phyloP scores from a whole-genome alignment of 2,888 invertebrate species.

The Tromatobia lineatoria region DNA sequence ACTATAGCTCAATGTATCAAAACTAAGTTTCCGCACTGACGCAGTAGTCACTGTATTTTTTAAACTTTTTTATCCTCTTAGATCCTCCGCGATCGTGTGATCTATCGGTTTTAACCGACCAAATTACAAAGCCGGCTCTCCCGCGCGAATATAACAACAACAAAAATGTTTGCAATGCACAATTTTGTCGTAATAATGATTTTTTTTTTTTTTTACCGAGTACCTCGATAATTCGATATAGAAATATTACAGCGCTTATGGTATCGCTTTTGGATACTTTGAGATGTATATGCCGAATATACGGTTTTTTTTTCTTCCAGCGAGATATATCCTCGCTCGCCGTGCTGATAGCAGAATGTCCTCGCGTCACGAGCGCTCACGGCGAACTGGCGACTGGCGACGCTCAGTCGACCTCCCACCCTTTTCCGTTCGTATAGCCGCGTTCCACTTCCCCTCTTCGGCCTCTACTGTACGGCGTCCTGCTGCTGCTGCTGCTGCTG shows the following conservation, averaged over 20 bases:
- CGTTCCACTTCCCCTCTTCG: slow-evolving; percentile 71
- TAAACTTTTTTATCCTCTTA: background rate
- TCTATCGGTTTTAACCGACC: background rate
- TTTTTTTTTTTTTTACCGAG: background rate
- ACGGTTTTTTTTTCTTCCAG: background rate
- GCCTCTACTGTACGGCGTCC: slow-evolving; percentile 78
- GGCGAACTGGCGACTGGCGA: slow-evolving; percentile 89
- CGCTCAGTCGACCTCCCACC: slow-evolving; percentile 83
- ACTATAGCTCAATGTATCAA: background rate
- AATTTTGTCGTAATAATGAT: background rate
- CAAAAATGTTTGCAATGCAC: background rate
- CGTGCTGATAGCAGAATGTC: slow-evolving; percentile 87
- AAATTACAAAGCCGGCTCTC: background rate
- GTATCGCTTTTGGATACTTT: background rate
- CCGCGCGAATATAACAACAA: background rate
- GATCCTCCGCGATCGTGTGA: background rate
- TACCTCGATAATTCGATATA: too few relatives aligned
- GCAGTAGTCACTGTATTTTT: slow-evolving; percentile 14
- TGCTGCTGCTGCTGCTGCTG: slow-evolving; percentile 47
- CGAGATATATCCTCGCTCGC: slow-evolving; percentile 53
- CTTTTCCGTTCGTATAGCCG: slow-evolving; percentile 71
- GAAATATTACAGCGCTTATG: background rate
- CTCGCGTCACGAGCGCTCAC: slow-evolving; percentile 93
- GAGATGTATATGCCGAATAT: background rate
- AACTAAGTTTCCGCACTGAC: background rate